Evolutionary conservation across 1,140 invertebrate genomes (phyloP).

Genomic region (Hylaeus anthracinus): DNA sequence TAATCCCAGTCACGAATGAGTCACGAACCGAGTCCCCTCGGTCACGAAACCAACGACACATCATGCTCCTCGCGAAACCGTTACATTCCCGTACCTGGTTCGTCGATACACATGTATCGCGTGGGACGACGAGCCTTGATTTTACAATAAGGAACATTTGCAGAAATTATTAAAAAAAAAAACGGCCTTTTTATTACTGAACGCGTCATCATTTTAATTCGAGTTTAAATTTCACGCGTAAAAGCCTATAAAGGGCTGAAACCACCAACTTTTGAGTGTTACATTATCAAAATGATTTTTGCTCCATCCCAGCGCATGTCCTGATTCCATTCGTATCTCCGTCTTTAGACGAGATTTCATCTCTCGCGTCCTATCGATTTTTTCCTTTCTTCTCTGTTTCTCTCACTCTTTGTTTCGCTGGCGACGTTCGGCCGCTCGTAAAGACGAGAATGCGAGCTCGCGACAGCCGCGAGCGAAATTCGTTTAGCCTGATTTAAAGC

Average conservation of each 20-base stretch:
- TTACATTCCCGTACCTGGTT: not conserved
- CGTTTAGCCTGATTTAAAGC: conserved; percentile 40
- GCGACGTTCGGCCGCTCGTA: conserved; percentile 2
- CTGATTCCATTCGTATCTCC: conserved; percentile 19
- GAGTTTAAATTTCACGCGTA: too few species aligned
- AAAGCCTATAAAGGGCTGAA: too few species aligned
- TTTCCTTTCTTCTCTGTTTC: not conserved
- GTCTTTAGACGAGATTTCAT: not conserved
- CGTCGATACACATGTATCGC: too few species aligned
- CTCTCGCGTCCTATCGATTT: conserved; percentile 1
- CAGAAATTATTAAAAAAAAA: too few species aligned
- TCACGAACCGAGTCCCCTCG: conserved; percentile 53
- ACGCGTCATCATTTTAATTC: too few species aligned
- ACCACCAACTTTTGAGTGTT: too few species aligned
- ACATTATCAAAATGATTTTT: too few species aligned
- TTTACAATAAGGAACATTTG: too few species aligned
- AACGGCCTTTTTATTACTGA: too few species aligned
- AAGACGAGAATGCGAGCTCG: conserved; percentile 9
- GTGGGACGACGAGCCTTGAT: too few species aligned
- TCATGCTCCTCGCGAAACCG: conserved; percentile 32
- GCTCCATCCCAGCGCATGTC: not conserved
- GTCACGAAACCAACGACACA: conserved; percentile 57
- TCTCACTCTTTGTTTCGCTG: not conserved
- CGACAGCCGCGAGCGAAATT: conserved; percentile 16
- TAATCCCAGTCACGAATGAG: conserved; percentile 64